phyloP scores from a whole-genome alignment of 2,888 invertebrate species.

The Sinelater perroti region DNA sequence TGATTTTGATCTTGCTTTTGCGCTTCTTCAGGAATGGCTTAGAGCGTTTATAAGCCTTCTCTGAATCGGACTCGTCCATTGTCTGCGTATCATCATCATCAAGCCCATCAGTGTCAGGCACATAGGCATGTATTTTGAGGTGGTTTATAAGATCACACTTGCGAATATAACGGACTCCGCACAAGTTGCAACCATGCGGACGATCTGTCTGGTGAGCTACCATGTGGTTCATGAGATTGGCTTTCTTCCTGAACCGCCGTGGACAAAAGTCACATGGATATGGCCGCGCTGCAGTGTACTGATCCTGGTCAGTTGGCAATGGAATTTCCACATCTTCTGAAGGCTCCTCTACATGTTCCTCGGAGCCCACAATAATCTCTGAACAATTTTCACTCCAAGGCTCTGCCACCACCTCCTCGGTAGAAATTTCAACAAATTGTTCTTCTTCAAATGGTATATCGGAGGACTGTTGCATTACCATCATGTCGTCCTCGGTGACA shows the following conservation, averaged over 20 bases:
- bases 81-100: slow-evolving; percentile 66
- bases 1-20: slow-evolving; percentile 52
- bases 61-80: slow-evolving; percentile 55
- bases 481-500: slow-evolving; percentile 56
- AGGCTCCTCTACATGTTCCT: slow-evolving; percentile 63
- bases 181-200: slow-evolving; percentile 83
- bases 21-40: slow-evolving; percentile 45
- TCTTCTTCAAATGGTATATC: slow-evolving; percentile 55
- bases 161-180: slow-evolving; percentile 81
- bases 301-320: slow-evolving; percentile 82
- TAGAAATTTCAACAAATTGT: slow-evolving; percentile 61
- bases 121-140: slow-evolving; percentile 81
- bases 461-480: slow-evolving; percentile 54
- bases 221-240: slow-evolving; percentile 87
- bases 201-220: slow-evolving; percentile 86
- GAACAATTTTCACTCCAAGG: slow-evolving; percentile 80
- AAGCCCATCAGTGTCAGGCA: slow-evolving; percentile 68
- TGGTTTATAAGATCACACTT: slow-evolving; percentile 85
- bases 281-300: slow-evolving; percentile 78
- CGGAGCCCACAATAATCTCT: slow-evolving; percentile 70
- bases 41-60: slow-evolving; percentile 56
- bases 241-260: slow-evolving; percentile 83
- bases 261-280: slow-evolving; percentile 90
- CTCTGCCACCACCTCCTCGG: slow-evolving; percentile 83
- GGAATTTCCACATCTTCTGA: slow-evolving; percentile 77